Evolutionary conservation across 2,113 vertebrate genomes (phyloP).

Genomic region (Hemiscyllium ocellatum): DNA sequence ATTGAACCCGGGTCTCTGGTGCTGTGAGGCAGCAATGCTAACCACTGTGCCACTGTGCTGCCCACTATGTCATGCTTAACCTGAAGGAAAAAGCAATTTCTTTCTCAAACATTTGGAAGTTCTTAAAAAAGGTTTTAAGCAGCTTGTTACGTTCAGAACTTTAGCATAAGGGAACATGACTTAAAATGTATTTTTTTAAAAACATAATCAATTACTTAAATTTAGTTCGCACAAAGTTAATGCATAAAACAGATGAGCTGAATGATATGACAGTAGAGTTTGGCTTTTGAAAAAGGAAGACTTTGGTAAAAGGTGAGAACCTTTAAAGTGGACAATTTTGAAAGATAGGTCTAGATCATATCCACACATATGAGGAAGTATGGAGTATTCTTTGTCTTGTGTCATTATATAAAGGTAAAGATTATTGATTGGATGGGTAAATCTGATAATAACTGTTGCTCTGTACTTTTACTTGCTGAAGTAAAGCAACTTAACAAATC

Average conservation of each 20-base stretch:
- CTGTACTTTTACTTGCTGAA: neutral
- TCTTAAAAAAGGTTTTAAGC: neutral
- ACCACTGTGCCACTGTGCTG: too few relatives aligned
- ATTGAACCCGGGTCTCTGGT: too few relatives aligned
- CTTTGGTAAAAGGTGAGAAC: neutral
- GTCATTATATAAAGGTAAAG: neutral
- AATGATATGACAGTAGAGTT: neutral
- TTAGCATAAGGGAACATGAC: neutral
- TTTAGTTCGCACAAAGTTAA: neutral
- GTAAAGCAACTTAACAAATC: neutral
- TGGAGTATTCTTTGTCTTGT: neutral
- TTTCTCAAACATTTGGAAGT: neutral
- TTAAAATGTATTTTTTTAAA: neutral
- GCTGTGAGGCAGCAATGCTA: too few relatives aligned
- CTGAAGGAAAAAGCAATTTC: neutral
- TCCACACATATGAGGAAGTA: neutral
- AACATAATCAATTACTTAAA: neutral
- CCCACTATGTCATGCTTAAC: neutral
- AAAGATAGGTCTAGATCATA: neutral
- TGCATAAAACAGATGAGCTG: neutral
- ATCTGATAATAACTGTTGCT: neutral
- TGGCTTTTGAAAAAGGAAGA: neutral
- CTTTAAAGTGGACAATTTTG: neutral
- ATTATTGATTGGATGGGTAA: neutral
- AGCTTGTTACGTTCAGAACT: neutral